Base-by-base conservation (phyloP, 2,113 vertebrate genomes). In the Hyla sarda region DNA sequence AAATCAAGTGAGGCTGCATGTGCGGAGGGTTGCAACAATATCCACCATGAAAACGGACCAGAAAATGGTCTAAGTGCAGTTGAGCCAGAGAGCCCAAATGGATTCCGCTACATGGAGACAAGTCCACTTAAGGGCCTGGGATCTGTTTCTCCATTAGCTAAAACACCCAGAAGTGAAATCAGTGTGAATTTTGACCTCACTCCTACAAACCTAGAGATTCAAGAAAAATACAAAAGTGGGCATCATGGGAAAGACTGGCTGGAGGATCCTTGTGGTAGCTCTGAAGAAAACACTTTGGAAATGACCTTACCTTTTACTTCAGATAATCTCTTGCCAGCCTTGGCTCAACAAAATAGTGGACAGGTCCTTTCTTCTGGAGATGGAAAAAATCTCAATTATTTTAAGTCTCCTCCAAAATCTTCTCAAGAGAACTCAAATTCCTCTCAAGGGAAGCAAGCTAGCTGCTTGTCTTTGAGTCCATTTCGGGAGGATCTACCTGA, bases 401-500 rank as follows among this genome's bases (percentile, higher is more conserved):
- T 69, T 12, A 93, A 89, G 0, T 91, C 90, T 0, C 92, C 86
- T 3, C 75, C 90, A 5, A 92, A 71, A 79, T 90, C 92, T 34
- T 81, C 87, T 0, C 86, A 89, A 32, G 94, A 95, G 0, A 92
- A 91, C 87, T 89, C 92, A 0, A 73, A 74, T 12, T 91, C 91
- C 1, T 92, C 91, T 50, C 93, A 92, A 62, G 94, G 96, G 58
- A 95, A 92, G 87, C 93, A 90, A 47, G 90, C 93, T 0, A 94
- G 93, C 23, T 95, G 94, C 83, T 93, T 97, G 2, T 96, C 96
- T 0, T 92, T 97, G 47, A 95, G 96, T 87, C 95, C 95, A 0
- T 93, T 96, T 67, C 92, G 91, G 19, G 96, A 97, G 0, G 93
- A 91, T 0, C 82, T 92, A 19, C 95, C 95, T 0, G 96, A 97